Base-by-base conservation (phyloP, 2,113 vertebrate genomes). In the Chauna torquata region DNA sequence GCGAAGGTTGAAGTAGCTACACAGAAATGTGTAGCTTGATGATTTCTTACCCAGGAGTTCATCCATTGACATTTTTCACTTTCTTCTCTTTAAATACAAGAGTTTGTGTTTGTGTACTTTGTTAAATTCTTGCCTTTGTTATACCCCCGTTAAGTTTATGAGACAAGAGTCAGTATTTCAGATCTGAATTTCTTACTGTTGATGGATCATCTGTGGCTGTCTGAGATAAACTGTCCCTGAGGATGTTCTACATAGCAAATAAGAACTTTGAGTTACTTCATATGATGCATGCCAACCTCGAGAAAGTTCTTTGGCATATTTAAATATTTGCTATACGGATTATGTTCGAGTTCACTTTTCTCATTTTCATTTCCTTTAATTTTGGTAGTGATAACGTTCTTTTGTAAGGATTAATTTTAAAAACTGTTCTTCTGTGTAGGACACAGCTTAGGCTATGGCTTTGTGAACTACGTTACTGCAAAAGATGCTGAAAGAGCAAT, bases 381-480 rank as follows among this genome's bases (percentile, higher is more conserved):
- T 40, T 54, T 44, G 36, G 25, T 28, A 23, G 22, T 16, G 38
- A 36, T 11, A 66, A 30, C 17, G 12, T 81, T 32, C 8, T 45
- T 52, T 68, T 44, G 12, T 88, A 78, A 59, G 32, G 22, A 40
- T 72, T 90, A 72, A 87, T 75, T 65, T 65, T 2, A 9, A 42
- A 28, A 32, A 52, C 4, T 92, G 28, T 93, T 98, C 94, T 98
- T 98, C 98, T 96, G 40, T 98, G 95, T 98, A 99, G 99, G 99
- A 96, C 99, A 99, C 99, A 99, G 99, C 99, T 99, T 99, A 99
- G 99, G 99, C 98, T 99, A 99, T 18, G 99, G 99, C 97, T 99
- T 99, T 96, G 99, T 99, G 98, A 99, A 99, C 99, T 99, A 99
- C 49, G 99, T 99, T 98, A 99, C 99, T 96, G 99, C 99, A 96